Evolutionary conservation across 2,797 vertebrate species (phyloP).

Genomic region (Sebastes oblongus): DNA sequence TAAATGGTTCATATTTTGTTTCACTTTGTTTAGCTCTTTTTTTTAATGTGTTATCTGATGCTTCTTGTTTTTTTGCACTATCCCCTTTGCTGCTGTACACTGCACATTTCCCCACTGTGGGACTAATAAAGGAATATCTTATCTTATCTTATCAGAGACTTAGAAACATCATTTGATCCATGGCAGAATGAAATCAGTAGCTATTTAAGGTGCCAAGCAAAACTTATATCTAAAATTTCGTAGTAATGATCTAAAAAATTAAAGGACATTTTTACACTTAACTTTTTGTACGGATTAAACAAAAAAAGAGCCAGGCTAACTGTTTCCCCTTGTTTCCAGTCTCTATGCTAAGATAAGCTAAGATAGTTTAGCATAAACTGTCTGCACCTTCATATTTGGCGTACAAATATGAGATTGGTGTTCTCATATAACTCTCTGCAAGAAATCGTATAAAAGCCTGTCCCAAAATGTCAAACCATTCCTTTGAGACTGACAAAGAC

Average conservation of each 20-base stretch:
- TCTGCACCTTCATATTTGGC: not conserved
- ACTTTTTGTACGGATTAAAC: not conserved
- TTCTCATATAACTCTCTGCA: not conserved
- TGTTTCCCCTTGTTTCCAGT: not conserved
- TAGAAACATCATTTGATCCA: not conserved
- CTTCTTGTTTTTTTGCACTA: no score
- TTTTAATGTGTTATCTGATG: no score
- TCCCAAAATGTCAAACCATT: not conserved
- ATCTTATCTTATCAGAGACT: not conserved
- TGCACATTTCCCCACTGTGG: no score
- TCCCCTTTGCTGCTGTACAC: no score
- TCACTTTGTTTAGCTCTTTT: no score
- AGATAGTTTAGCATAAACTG: fast-evolving
- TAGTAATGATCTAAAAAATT: not conserved
- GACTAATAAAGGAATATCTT: no score
- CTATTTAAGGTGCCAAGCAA: not conserved
- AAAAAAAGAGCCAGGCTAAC: not conserved
- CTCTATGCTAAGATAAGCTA: not conserved
- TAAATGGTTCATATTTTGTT: no score
- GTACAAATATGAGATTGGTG: not conserved
- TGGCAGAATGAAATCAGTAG: not conserved
- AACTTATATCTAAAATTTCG: not conserved
- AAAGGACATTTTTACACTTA: not conserved
- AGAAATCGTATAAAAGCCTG: not conserved
- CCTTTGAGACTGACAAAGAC: not conserved